Evolutionary conservation across 2,888 invertebrate species (phyloP).

Genomic region (Drosophila phalerata): DNA sequence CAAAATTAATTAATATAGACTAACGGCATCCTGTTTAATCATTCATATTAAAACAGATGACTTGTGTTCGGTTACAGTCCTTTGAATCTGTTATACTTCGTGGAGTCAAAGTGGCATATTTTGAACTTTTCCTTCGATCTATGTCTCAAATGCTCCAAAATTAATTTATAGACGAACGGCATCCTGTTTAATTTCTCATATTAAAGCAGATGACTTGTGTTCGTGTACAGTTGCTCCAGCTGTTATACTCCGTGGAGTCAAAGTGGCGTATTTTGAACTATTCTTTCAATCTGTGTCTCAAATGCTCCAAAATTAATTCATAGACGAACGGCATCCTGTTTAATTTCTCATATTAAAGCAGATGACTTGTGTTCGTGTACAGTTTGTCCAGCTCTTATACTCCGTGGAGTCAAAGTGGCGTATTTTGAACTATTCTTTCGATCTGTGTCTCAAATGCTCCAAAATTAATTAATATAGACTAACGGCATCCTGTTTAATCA

Average conservation of each 20-base stretch:
- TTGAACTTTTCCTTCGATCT: conserved; percentile 9
- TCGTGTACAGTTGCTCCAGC: conserved; percentile 23
- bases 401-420: conserved; percentile 42
- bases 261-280: conserved; percentile 46
- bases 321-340: conserved; percentile 51
- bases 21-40: conserved; percentile 49
- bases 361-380: conserved; percentile 57
- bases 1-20: conserved; percentile 24
- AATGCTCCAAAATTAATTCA: conserved; percentile 40
- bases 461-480: conserved; percentile 19
- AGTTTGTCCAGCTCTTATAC: conserved; percentile 4
- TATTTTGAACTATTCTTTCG: conserved; percentile 4
- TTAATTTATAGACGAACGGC: conserved; percentile 34
- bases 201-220: conserved; percentile 55
- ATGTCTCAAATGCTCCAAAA: conserved; percentile 52
- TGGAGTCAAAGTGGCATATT: conserved; percentile 53
- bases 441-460: conserved; percentile 45
- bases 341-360: conserved; percentile 50
- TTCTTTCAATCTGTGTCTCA: conserved; percentile 36
- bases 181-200: conserved; percentile 50
- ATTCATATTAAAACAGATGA: conserved; percentile 51
- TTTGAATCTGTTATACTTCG: neutral
- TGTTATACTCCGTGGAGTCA: conserved; percentile 26
- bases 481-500: conserved; percentile 53
- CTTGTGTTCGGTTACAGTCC: conserved; percentile 42